These are phyloP conservation scores for Siniperca obscura DNA, from an alignment of 2,797 vertebrate genomes.

Conservation along the genomic window DNA sequence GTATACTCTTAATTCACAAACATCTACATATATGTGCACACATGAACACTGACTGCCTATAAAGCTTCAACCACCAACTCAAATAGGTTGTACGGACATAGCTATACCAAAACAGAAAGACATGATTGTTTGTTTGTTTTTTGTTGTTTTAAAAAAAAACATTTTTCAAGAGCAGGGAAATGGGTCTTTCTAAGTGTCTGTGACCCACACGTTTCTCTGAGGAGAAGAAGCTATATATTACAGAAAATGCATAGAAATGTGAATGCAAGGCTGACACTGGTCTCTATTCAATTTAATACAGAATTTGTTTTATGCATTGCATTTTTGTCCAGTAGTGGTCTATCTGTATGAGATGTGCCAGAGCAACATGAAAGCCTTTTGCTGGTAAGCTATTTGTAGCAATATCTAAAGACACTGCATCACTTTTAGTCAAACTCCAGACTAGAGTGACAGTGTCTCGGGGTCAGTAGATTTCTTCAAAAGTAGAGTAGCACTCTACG, in stretches of 20 bases:
- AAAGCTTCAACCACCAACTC: slow-evolving; percentile 86
- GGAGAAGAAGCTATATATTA: slow-evolving; percentile 71
- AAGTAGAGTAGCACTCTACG: slow-evolving; percentile 44
- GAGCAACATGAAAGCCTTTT: slow-evolving; percentile 72
- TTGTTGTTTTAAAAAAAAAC: background rate
- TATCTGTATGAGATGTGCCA: slow-evolving; percentile 67
- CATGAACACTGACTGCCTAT: slow-evolving; percentile 77
- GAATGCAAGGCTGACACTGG: slow-evolving; percentile 80
- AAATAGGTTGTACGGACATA: slow-evolving; percentile 87
- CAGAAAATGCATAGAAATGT: slow-evolving; percentile 75
- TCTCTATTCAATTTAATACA: slow-evolving; percentile 63
- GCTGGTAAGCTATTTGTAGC: slow-evolving; percentile 68
- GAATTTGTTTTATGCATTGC: slow-evolving; percentile 69
- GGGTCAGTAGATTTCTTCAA: slow-evolving; percentile 51
- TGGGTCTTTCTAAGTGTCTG: slow-evolving; percentile 57
- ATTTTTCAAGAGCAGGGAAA: slow-evolving; percentile 72
- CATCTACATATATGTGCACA: slow-evolving; percentile 62
- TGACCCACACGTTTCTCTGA: slow-evolving; percentile 66
- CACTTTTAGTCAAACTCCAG: slow-evolving; percentile 40
- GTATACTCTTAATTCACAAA: slow-evolving; percentile 70
- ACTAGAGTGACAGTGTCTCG: slow-evolving; percentile 45
- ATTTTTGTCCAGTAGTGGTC: slow-evolving; percentile 74
- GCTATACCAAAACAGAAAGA: slow-evolving; percentile 83
- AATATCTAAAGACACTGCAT: slow-evolving; percentile 59
- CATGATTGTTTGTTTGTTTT: slow-evolving; percentile 64